Conservation (phyloP, 2,113 vertebrate genomes). For the Cervus canadensis region DNA sequence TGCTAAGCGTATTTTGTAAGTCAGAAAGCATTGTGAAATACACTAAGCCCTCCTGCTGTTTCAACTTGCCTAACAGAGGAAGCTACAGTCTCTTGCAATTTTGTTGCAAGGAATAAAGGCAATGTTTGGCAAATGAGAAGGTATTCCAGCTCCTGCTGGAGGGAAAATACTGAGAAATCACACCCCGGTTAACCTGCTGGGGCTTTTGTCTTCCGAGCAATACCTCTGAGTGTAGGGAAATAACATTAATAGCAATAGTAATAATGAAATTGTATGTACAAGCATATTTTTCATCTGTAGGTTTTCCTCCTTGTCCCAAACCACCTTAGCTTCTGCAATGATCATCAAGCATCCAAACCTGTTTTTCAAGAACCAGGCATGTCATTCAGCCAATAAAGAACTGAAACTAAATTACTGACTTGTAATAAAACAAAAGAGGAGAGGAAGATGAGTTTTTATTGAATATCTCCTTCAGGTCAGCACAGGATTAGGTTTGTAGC, state of each 20-base stretch:
- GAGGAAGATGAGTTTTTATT: not conserved
- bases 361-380: not conserved
- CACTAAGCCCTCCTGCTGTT: slow-evolving; percentile 68
- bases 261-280: not conserved
- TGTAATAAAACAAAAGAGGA: not conserved
- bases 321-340: not conserved
- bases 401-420: not conserved
- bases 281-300: not conserved
- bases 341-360: not conserved
- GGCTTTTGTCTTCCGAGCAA: not conserved
- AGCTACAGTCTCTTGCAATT: not conserved
- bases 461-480: not conserved
- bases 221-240: not conserved
- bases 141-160: not conserved
- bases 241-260: not conserved
- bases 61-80: slow-evolving; percentile 53
- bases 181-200: not conserved
- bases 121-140: not conserved
- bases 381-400: not conserved
- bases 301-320: not conserved
- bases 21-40: slow-evolving; percentile 73
- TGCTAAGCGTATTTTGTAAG: slow-evolving; percentile 77
- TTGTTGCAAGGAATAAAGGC: not conserved
- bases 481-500: not conserved
- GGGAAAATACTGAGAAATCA: not conserved